Percentiles rank a stretch among this genome's conserved stretches.
These are phyloP conservation scores for Psettodes erumei DNA, from an alignment of 2,113 vertebrate genomes.

Conservation along the genomic window DNA sequence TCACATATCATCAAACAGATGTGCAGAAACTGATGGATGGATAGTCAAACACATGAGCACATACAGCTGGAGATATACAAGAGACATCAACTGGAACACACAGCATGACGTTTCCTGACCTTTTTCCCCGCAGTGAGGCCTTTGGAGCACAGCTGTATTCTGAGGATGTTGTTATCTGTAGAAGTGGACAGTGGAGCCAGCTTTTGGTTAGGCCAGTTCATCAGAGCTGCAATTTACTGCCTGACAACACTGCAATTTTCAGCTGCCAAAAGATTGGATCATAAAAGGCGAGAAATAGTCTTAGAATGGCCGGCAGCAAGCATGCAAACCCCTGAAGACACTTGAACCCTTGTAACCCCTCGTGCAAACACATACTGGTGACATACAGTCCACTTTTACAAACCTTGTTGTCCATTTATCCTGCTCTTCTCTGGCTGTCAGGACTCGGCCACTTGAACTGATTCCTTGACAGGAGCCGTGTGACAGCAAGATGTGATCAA, in stretches of 20 bases:
- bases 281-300: conserved; percentile 35
- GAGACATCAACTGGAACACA: conserved; percentile 34
- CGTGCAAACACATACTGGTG: conserved; percentile 16
- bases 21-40: conserved; percentile 9
- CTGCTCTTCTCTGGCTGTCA: conserved; percentile 18
- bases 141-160: conserved; percentile 53
- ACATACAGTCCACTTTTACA: not conserved
- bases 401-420: conserved; percentile 23
- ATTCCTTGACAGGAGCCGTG: conserved; percentile 21
- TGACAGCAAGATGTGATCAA: conserved; percentile 6
- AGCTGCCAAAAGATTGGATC: conserved; percentile 22
- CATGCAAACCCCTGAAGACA: conserved; percentile 22
- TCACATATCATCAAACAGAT: conserved; percentile 37
- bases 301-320: conserved; percentile 4
- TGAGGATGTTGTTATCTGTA: conserved; percentile 26
- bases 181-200: conserved; percentile 26
- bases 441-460: conserved; percentile 20
- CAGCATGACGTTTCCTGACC: conserved; percentile 45
- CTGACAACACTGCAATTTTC: conserved; percentile 35
- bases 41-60: not conserved
- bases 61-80: conserved; percentile 25
- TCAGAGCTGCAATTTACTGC: conserved; percentile 37
- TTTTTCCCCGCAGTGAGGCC: conserved; percentile 28
- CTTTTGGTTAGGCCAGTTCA: conserved; percentile 23
- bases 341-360: conserved; percentile 5